phyloP scores from a whole-genome alignment of 2,113 vertebrate genomes.

The Penelope pileata region DNA sequence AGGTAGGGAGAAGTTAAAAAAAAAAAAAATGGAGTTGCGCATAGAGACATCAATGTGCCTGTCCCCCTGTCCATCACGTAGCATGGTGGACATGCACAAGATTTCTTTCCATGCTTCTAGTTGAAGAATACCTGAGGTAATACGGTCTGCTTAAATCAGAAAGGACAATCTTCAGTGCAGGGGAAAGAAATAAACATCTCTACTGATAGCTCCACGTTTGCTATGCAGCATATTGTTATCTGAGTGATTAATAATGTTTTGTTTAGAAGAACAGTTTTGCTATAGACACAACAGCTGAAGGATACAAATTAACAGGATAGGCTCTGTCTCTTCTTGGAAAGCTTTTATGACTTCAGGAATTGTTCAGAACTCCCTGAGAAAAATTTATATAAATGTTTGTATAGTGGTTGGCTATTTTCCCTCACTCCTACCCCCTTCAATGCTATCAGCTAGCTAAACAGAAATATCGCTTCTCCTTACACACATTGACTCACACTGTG shows the following conservation, averaged over 20 bases:
- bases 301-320: background rate
- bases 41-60: background rate
- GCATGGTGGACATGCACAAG: no score
- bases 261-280: fast-evolving
- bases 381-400: background rate
- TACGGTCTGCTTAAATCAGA: background rate
- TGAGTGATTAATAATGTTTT: background rate
- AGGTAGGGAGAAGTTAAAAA: background rate
- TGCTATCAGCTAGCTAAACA: background rate
- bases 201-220: background rate
- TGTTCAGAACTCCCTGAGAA: background rate
- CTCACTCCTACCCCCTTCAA: background rate
- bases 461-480: background rate
- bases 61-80: background rate
- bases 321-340: fast-evolving
- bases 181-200: background rate
- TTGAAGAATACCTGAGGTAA: background rate
- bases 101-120: background rate
- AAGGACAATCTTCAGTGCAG: background rate
- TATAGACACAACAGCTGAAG: background rate
- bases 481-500: background rate
- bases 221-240: background rate
- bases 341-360: background rate
- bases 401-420: background rate
- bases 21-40: background rate